Evolutionary conservation across 2,888 invertebrate genomes (phyloP).

Genomic region (Machimus rusticus): DNA sequence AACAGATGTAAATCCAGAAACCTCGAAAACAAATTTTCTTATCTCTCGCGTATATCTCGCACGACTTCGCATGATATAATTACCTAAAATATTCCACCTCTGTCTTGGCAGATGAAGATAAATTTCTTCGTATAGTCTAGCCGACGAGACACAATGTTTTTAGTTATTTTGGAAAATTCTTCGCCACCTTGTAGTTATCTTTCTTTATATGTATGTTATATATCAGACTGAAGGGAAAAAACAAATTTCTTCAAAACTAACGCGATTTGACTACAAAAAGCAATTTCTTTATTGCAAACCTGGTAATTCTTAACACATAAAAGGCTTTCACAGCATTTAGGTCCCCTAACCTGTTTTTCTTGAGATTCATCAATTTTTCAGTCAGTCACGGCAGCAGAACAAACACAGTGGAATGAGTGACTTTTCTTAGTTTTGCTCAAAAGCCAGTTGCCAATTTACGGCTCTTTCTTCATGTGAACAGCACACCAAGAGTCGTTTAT

Average conservation of each 20-base stretch:
- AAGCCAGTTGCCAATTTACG: not conserved
- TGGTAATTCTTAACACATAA: not conserved
- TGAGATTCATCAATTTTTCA: constrained; percentile 6
- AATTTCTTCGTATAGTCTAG: not conserved
- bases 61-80: not conserved
- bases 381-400: not conserved
- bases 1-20: not conserved
- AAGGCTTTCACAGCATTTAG: not conserved
- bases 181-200: not conserved
- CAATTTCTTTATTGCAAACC: not conserved
- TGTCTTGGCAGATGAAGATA: not conserved
- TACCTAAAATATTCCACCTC: not conserved
- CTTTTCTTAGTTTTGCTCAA: constrained; percentile 1
- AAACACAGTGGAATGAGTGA: not conserved
- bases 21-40: not conserved
- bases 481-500: not conserved
- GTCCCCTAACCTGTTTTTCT: constrained; percentile 9
- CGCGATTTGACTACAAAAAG: not conserved
- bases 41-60: not conserved
- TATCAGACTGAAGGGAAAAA: not conserved
- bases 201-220: not conserved
- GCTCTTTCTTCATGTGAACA: not conserved
- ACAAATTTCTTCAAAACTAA: not conserved
- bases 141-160: not conserved
- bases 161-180: not conserved